These are phyloP conservation scores for Drosophila acutilabella DNA, from an alignment of 2,888 invertebrate genomes.

Conservation along the genomic window DNA sequence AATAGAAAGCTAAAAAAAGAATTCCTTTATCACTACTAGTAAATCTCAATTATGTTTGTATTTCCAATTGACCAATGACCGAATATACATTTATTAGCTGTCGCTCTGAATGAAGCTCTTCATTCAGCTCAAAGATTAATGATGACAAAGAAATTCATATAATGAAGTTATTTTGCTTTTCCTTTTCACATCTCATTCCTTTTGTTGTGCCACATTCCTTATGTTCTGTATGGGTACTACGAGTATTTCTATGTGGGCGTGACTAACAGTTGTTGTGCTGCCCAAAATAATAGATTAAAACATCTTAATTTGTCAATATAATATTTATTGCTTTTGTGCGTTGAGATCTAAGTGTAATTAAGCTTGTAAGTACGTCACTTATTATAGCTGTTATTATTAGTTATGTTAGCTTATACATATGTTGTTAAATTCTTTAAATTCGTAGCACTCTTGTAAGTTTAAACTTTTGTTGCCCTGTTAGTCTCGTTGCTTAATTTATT, in stretches of 20 bases:
- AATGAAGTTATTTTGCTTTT: conserved; percentile 66
- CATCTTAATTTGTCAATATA: conserved; percentile 77
- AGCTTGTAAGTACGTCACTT: conserved; percentile 21
- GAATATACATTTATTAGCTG: conserved; percentile 48
- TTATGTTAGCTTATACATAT: no score
- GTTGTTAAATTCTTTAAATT: no score
- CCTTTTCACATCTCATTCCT: conserved; percentile 33
- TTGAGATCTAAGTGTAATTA: conserved; percentile 49
- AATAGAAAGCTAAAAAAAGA: conserved; percentile 45
- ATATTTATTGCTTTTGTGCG: conserved; percentile 70
- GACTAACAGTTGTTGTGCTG: conserved; percentile 7
- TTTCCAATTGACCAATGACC: conserved; percentile 45
- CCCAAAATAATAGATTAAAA: conserved; percentile 58
- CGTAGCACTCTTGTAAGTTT: no score
- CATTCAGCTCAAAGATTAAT: conserved; percentile 61
- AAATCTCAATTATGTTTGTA: conserved; percentile 69
- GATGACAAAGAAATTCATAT: conserved; percentile 58
- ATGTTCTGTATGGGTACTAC: conserved; percentile 8
- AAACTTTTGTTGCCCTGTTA: no score
- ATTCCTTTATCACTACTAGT: conserved; percentile 33
- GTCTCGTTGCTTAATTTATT: no score
- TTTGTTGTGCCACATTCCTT: conserved; percentile 44
- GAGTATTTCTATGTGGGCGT: conserved; percentile 32
- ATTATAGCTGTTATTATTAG: background rate
- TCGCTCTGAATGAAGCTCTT: conserved; percentile 29